A percentile compares a stretch with the other conserved stretches of the same genome.
phyloP scores from a whole-genome alignment of 23 tunicate species.

The Ascidia mentula region DNA sequence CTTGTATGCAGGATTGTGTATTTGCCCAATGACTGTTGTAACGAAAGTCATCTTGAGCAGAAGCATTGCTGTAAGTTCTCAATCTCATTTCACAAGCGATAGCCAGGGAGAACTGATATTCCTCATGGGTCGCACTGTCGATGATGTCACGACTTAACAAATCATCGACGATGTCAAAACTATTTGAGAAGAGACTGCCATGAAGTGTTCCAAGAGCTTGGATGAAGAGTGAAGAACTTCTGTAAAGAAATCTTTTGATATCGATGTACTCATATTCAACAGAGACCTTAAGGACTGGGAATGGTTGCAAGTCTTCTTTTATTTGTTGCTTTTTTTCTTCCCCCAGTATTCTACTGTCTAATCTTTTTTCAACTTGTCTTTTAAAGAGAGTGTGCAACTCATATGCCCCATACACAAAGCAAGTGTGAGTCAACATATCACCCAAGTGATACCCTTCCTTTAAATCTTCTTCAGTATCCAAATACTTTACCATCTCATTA shows the following conservation, averaged over 20 bases:
- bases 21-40: no score
- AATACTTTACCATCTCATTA: conserved; percentile 22
- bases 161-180: conserved; percentile 7
- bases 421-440: conserved; percentile 32
- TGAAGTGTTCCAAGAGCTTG: background rate
- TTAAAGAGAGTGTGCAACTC: no score
- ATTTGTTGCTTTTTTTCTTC: background rate
- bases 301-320: background rate
- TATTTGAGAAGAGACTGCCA: background rate
- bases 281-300: background rate
- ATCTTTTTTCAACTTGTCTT: background rate
- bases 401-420: conserved; percentile 44
- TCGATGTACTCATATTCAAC: background rate
- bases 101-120: background rate
- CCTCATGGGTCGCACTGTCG: no score
- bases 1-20: background rate
- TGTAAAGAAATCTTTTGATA: background rate
- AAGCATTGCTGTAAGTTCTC: background rate
- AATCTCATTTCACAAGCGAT: background rate
- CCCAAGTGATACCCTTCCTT: conserved; percentile 35
- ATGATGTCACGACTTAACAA: background rate
- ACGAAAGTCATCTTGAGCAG: background rate
- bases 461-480: conserved; percentile 12
- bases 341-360: background rate
- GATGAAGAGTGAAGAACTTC: background rate